Conservation (phyloP, 2,888 invertebrate species). For the Ormyrus thymus region DNA sequence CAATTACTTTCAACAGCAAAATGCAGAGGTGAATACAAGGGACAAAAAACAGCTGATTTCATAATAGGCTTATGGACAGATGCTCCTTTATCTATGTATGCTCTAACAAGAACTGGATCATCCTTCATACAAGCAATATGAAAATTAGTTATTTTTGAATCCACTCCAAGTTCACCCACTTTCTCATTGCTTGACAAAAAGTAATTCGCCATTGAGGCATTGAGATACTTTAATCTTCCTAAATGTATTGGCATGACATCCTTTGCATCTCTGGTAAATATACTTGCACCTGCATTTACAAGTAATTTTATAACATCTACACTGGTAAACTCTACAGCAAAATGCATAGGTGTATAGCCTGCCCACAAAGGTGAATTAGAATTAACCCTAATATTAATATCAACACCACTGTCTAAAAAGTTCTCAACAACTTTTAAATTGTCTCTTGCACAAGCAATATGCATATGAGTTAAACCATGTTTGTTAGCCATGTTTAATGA, state of each 20-base stretch:
- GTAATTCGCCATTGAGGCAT: neutral
- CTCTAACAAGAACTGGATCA: conserved; percentile 3
- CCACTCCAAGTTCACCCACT: neutral
- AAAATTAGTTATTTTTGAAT: neutral
- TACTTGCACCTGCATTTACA: neutral
- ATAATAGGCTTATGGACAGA: neutral
- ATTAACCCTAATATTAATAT: neutral
- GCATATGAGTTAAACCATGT: conserved; percentile 6
- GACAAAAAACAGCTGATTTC: neutral
- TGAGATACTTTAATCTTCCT: neutral
- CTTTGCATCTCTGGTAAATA: neutral
- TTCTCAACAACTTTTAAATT: neutral
- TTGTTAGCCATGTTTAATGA: neutral
- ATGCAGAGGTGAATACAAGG: conserved; percentile 8
- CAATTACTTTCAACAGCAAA: conserved; percentile 9
- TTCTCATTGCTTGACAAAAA: neutral
- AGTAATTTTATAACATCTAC: neutral
- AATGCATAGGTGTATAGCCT: conserved; percentile 36
- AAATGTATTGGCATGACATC: conserved; percentile 1
- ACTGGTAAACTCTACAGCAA: conserved; percentile 30
- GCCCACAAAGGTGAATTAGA: neutral
- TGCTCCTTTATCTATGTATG: conserved; percentile 16
- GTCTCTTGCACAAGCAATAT: conserved; percentile 37
- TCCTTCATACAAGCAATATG: conserved; percentile 20
- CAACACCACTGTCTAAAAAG: neutral